Evolutionary conservation across 1,140 invertebrate genomes (phyloP).

Genomic region (Ostrea edulis): DNA sequence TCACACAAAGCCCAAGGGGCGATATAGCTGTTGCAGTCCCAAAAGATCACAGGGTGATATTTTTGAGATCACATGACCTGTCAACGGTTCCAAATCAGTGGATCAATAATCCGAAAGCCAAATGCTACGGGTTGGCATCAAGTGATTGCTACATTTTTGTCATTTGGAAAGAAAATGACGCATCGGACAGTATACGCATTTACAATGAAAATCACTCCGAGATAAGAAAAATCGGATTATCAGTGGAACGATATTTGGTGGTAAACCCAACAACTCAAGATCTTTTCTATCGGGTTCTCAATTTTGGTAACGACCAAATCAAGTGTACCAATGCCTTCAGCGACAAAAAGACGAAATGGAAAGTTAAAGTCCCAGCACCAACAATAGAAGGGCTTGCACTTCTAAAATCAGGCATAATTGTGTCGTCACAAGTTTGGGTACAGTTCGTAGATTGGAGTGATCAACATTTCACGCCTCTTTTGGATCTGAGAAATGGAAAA

Average conservation of each 20-base stretch:
- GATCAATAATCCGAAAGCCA: neutral
- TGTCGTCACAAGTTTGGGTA: neutral
- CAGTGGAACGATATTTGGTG: neutral
- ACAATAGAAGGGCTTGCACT: neutral
- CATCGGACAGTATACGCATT: neutral
- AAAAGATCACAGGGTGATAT: neutral
- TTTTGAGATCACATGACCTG: neutral
- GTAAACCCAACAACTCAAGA: constrained; percentile 7
- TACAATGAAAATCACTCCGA: neutral
- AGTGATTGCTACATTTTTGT: neutral
- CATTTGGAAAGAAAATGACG: neutral
- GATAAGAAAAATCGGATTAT: neutral
- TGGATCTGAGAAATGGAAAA: neutral
- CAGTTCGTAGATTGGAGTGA: neutral
- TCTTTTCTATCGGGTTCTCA: neutral
- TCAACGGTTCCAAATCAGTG: neutral
- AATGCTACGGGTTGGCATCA: neutral
- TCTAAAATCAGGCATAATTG: neutral
- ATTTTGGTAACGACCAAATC: constrained; percentile 15
- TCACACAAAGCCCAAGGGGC: neutral
- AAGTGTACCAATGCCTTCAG: neutral
- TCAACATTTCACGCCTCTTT: neutral
- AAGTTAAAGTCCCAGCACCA: neutral
- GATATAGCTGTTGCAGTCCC: neutral
- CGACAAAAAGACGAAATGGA: neutral